Evolutionary conservation across 1,140 invertebrate genomes (phyloP).

Genomic region (Lucilia sericata): DNA sequence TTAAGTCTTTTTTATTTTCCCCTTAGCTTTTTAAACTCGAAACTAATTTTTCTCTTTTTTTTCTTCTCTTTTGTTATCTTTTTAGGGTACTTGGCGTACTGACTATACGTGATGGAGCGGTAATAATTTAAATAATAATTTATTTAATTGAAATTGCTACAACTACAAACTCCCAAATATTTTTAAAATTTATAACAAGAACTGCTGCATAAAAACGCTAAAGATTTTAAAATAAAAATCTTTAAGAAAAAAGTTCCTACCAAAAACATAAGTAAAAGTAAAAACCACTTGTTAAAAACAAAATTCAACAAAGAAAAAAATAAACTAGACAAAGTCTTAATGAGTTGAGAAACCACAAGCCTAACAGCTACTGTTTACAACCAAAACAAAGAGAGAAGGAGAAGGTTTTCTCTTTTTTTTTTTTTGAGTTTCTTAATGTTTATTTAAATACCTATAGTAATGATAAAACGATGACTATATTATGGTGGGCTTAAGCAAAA

Average conservation of each 20-base stretch:
- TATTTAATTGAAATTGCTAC: slow-evolving; percentile 62
- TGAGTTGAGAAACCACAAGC: neutral
- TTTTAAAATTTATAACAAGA: slow-evolving; percentile 44
- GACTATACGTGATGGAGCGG: slow-evolving; percentile 69
- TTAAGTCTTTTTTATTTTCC: neutral
- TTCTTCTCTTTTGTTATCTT: too few relatives aligned
- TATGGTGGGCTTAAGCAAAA: too few relatives aligned
- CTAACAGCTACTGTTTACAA: too few relatives aligned
- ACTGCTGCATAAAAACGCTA: neutral
- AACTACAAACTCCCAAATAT: slow-evolving; percentile 46
- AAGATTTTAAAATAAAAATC: neutral
- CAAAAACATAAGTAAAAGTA: slow-evolving; percentile 20
- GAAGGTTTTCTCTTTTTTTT: too few relatives aligned
- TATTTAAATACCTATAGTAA: too few relatives aligned
- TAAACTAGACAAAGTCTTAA: neutral
- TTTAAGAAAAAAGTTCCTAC: neutral
- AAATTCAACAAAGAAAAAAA: neutral
- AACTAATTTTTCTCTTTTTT: slow-evolving; percentile 43
- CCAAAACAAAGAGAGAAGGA: too few relatives aligned
- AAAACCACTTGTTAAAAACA: neutral
- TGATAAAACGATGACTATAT: too few relatives aligned
- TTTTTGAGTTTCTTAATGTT: too few relatives aligned
- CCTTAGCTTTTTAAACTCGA: slow-evolving; percentile 41
- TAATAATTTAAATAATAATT: slow-evolving; percentile 67
- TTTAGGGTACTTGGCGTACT: slow-evolving; percentile 66